Percentiles rank a stretch among this genome's conserved stretches.
Conservation (phyloP, 2,888 invertebrate genomes). For the Dryobota labecula region DNA sequence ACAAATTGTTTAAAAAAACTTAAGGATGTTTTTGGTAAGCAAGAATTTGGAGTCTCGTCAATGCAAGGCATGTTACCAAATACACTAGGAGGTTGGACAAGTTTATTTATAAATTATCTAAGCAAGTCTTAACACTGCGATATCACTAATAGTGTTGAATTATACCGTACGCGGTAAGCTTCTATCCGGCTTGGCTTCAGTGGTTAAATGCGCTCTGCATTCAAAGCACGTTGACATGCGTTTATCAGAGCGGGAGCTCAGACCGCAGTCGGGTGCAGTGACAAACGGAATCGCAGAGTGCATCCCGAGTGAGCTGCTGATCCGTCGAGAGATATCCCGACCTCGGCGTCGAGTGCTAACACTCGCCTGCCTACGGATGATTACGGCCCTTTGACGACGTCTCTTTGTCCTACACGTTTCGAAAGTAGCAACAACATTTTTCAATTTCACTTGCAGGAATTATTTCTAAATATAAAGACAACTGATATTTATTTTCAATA, state of each 20-base stretch:
- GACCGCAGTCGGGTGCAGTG: conserved; percentile 85
- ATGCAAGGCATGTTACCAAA: background rate
- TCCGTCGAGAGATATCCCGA: conserved; percentile 89
- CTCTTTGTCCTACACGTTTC: conserved; percentile 80
- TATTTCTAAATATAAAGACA: conserved; percentile 16
- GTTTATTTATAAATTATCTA: conserved; percentile 12
- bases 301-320: conserved; percentile 89
- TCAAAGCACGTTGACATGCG: conserved; percentile 88
- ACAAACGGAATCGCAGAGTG: conserved; percentile 90
- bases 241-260: conserved; percentile 87
- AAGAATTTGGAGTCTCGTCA: background rate
- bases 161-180: conserved; percentile 64
- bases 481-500: conserved; percentile 6
- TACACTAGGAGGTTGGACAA: background rate
- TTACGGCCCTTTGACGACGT: conserved; percentile 86
- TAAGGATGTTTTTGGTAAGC: background rate
- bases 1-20: too few relatives aligned
- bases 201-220: conserved; percentile 80
- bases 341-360: conserved; percentile 87
- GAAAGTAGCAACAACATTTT: conserved; percentile 80
- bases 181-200: conserved; percentile 75
- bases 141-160: conserved; percentile 35
- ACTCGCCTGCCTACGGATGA: conserved; percentile 87
- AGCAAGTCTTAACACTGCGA: conserved; percentile 25
- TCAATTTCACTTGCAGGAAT: conserved; percentile 66